A percentile compares a stretch with the other conserved stretches of the same genome.
phyloP scores from a whole-genome alignment of 2,113 vertebrate genomes.

The Calyptomena viridis region DNA sequence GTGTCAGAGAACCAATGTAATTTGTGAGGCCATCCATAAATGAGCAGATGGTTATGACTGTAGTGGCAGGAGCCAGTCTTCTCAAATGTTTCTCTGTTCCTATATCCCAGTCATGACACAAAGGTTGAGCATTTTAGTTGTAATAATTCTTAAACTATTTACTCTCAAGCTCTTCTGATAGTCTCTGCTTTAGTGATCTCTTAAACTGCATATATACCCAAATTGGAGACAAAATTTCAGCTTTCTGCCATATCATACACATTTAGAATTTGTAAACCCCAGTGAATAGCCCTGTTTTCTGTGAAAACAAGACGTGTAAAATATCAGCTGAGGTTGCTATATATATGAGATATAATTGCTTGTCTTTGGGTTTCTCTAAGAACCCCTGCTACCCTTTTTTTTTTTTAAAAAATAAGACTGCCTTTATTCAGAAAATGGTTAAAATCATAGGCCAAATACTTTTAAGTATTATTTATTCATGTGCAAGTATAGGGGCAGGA shows the following conservation, averaged over 20 bases:
- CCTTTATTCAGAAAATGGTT: not conserved
- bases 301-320: not conserved
- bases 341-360: not conserved
- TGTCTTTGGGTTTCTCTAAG: not conserved
- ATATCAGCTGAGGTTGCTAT: not conserved
- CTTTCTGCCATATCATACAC: not conserved
- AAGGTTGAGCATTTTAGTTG: not conserved
- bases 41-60: not conserved
- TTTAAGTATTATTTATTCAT: not conserved
- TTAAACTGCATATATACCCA: not conserved
- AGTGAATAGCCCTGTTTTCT: not conserved
- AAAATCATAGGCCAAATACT: not conserved
- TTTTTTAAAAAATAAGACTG: not conserved
- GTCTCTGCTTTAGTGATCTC: not conserved
- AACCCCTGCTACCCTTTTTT: not conserved
- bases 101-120: not conserved
- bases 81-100: not conserved
- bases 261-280: not conserved
- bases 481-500: not conserved
- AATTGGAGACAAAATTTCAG: not conserved
- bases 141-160: not conserved
- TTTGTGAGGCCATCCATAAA: not conserved
- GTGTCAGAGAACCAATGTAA: not conserved
- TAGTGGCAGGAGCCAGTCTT: not conserved
- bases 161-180: not conserved